A percentile compares a stretch with the other conserved stretches of the same genome.
Evolutionary conservation across 2,888 invertebrate species (phyloP).

Genomic region (Nymphalis polychloros): DNA sequence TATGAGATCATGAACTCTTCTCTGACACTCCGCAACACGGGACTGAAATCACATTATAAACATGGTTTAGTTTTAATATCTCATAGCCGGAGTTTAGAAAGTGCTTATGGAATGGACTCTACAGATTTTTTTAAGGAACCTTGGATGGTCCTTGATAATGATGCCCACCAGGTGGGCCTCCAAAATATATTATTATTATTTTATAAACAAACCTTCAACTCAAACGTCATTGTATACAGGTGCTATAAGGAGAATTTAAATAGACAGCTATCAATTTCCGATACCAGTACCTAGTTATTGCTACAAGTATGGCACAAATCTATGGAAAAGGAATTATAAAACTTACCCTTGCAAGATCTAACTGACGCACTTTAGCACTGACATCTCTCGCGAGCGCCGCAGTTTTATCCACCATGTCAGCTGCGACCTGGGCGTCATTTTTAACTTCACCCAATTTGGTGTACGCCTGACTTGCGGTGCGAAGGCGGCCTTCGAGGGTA

Average conservation of each 20-base stretch:
- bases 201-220: too few relatives aligned
- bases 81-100: too few relatives aligned
- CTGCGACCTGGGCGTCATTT: constrained; percentile 89
- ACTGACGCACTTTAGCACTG: constrained; percentile 95
- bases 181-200: too few relatives aligned
- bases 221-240: too few relatives aligned
- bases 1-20: constrained; percentile 95
- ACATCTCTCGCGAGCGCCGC: constrained; percentile 95
- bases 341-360: constrained; percentile 94
- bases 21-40: constrained; percentile 96
- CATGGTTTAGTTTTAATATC: too few relatives aligned
- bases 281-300: too few relatives aligned
- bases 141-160: too few relatives aligned
- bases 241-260: too few relatives aligned
- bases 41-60: constrained; percentile 75
- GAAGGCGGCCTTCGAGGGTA: constrained; percentile 89
- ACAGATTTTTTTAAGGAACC: too few relatives aligned
- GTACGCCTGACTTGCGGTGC: constrained; percentile 89
- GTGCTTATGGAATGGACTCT: too few relatives aligned
- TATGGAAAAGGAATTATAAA: neutral
- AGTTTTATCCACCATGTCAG: constrained; percentile 92
- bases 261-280: too few relatives aligned
- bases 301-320: neutral
- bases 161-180: too few relatives aligned
- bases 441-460: constrained; percentile 89